A percentile compares a stretch with the other conserved stretches of the same genome.
Evolutionary conservation across 2,888 invertebrate species (phyloP).

Genomic region (Hyposoter didymator): DNA sequence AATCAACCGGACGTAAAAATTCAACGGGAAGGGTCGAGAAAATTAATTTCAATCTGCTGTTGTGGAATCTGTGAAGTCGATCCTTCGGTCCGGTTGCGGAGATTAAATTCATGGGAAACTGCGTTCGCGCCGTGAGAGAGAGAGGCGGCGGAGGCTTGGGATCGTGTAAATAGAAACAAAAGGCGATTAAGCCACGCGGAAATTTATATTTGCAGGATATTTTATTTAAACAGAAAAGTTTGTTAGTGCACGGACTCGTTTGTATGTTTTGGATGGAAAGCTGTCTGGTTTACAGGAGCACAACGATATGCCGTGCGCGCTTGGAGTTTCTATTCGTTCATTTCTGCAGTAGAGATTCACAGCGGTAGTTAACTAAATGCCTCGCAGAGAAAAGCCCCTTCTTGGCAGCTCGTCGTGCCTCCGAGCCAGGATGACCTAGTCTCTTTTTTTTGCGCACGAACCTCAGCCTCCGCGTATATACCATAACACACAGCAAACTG

Average conservation of each 20-base stretch:
- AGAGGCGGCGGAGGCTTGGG: not conserved
- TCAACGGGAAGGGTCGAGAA: not conserved
- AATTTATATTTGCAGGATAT: not conserved
- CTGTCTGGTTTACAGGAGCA: constrained; percentile 42
- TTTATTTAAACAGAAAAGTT: constrained; percentile 13
- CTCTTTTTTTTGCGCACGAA: constrained; percentile 45
- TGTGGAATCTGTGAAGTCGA: not conserved
- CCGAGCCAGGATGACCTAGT: constrained; percentile 65
- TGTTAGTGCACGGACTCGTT: not conserved
- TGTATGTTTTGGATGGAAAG: not conserved
- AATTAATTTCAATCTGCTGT: constrained; percentile 3
- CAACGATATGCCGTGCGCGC: not conserved
- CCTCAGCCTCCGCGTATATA: not conserved
- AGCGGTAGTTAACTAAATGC: constrained; percentile 66
- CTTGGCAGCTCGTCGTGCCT: constrained; percentile 65
- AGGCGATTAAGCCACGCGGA: not conserved
- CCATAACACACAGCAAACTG: constrained; percentile 11
- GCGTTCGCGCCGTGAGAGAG: not conserved
- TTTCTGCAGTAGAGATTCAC: constrained; percentile 44
- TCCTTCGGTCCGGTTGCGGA: not conserved
- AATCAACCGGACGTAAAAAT: not conserved
- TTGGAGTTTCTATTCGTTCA: constrained; percentile 54
- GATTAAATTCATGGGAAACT: not conserved
- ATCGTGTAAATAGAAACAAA: not conserved
- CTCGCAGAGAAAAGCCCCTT: constrained; percentile 60